Evolutionary conservation across 2,797 vertebrate species (phyloP).

Genomic region (Gymnoscopelus microlampas): DNA sequence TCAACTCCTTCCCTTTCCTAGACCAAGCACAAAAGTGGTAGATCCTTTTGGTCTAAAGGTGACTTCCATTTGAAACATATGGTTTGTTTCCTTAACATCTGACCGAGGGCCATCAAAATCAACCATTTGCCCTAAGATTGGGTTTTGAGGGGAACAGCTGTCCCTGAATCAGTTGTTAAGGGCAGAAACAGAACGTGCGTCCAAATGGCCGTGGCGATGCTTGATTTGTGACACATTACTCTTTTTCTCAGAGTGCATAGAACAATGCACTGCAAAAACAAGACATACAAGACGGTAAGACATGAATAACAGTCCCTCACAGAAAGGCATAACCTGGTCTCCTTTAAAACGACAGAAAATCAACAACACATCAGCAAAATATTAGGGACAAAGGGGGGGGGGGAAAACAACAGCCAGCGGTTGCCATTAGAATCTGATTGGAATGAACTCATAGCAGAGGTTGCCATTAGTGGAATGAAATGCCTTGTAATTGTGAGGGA

Average conservation of each 20-base stretch:
- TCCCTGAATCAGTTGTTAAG: conserved; percentile 6
- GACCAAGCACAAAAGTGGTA: not conserved
- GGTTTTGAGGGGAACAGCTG: not conserved
- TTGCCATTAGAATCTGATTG: not conserved
- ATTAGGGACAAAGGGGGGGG: not conserved
- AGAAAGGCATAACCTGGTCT: conserved; percentile 3
- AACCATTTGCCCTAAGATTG: not conserved
- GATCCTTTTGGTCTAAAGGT: not conserved
- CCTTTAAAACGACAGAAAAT: conserved; percentile 18
- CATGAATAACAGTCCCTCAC: not conserved
- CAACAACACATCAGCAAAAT: not conserved
- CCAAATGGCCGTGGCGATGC: too few species aligned
- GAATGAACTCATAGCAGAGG: conserved; percentile 16
- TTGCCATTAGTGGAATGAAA: conserved; percentile 21
- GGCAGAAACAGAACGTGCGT: not conserved
- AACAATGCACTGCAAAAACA: conserved; percentile 5
- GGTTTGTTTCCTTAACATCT: conserved; percentile 1
- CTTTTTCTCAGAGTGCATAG: not conserved
- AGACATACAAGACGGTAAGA: conserved; percentile 5
- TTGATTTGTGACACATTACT: too few species aligned
- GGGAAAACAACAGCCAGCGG: conserved; percentile 2
- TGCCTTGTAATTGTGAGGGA: not conserved
- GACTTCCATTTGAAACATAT: conserved; percentile 8
- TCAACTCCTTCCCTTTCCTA: conserved; percentile 1
- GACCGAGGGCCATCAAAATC: not conserved